These are phyloP conservation scores for Stenoptilia bipunctidactyla DNA, from an alignment of 2,888 invertebrate species.

Conservation along the genomic window DNA sequence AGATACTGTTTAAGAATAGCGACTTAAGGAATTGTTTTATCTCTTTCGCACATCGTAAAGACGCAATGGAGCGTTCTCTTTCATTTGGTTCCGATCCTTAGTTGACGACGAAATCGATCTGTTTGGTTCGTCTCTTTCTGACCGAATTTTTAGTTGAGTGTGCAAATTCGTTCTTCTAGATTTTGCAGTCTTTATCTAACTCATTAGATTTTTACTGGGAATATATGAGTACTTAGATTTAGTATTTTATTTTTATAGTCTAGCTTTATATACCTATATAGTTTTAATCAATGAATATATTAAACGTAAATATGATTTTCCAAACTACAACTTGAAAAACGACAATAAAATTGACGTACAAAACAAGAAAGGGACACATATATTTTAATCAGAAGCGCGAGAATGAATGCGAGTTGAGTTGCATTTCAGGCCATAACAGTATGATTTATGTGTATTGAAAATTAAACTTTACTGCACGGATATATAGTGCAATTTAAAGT, in stretches of 20 bases:
- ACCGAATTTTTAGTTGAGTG: conserved; percentile 46
- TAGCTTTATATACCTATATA: too few species aligned
- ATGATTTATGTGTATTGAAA: too few species aligned
- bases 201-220: too few species aligned
- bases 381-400: conserved; percentile 31
- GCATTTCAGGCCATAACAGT: too few species aligned
- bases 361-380: conserved; percentile 50
- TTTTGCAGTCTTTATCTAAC: conserved; percentile 49
- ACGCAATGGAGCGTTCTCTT: conserved; percentile 47
- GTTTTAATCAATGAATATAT: too few species aligned
- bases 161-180: conserved; percentile 11
- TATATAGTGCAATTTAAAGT: too few species aligned
- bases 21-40: conserved; percentile 68
- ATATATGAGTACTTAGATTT: conserved; percentile 15
- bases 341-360: conserved; percentile 61
- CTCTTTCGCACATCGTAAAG: conserved; percentile 67
- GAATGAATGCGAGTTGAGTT: conserved; percentile 26
- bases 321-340: background rate
- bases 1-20: conserved; percentile 63
- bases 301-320: too few species aligned
- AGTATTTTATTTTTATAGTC: too few species aligned
- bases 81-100: conserved; percentile 23
- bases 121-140: conserved; percentile 58
- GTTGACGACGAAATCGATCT: conserved; percentile 58
- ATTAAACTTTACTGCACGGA: too few species aligned